Evolutionary conservation across 2,888 invertebrate genomes (phyloP).

Genomic region (Eupithecia centaureata): DNA sequence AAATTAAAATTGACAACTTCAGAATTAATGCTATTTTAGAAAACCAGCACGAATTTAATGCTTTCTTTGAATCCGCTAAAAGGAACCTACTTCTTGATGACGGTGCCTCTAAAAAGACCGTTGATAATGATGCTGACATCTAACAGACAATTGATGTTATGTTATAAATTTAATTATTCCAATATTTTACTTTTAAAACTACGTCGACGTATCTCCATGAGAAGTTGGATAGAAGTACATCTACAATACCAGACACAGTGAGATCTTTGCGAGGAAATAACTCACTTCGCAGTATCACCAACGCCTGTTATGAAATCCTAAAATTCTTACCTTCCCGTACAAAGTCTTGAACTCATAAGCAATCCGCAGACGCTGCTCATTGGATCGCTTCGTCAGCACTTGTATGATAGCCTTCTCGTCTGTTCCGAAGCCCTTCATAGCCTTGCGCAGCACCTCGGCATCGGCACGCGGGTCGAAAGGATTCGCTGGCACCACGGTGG

Average conservation of each 20-base stretch:
- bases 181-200: too few relatives aligned
- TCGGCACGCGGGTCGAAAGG: constrained; percentile 91
- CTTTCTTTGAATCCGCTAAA: not conserved
- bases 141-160: too few relatives aligned
- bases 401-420: constrained; percentile 95
- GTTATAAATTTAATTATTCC: too few relatives aligned
- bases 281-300: too few relatives aligned
- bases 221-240: too few relatives aligned
- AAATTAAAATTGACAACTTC: not conserved
- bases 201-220: too few relatives aligned
- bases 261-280: too few relatives aligned
- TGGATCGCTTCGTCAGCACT: constrained; percentile 91
- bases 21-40: not conserved
- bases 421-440: constrained; percentile 97
- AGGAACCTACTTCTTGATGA: not conserved
- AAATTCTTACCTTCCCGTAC: constrained; percentile 89
- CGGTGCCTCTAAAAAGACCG: not conserved
- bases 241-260: too few relatives aligned
- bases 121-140: not conserved
- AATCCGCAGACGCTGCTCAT: constrained; percentile 93
- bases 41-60: not conserved
- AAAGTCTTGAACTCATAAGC: constrained; percentile 92
- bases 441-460: constrained; percentile 92
- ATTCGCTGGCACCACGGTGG: constrained; percentile 90
- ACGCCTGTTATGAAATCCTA: not conserved